Base-by-base conservation (phyloP, 2,888 invertebrate species). In the Carabus problematicus region DNA sequence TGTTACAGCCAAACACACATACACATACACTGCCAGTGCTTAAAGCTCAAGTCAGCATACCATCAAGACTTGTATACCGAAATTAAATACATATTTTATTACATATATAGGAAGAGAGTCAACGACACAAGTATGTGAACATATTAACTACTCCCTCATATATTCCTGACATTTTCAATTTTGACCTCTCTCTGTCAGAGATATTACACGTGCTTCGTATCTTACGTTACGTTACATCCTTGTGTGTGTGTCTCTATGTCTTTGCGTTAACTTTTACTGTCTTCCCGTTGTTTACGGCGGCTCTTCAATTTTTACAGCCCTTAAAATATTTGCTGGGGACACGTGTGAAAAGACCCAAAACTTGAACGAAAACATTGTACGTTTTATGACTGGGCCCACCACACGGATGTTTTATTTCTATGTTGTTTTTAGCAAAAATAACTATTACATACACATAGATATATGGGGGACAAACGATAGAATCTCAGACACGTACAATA, bases 81-180 rank as follows among this genome's bases (percentile, higher is more conserved):
- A 77, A 77, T 77, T 77, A 77, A 77, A 77, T 77, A 75, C 76
- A 77, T 76, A 77, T 77, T 77, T 77, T 77, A 77, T 77, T 75
- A 74, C 29, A 3, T 29, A 6, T 29, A 29, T 29, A 29, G 29
- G 29, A 29, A 29, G 29, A 29, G 29, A 29, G 29, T 29, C 29
- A 29, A 29, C 29, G 29, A 29, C 29, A 29, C 29, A 29, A 29
- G 3, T 6, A 29, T 29, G 29, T 29, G 29, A 29, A 29, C 29
- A 29, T 29, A 29, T 29, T 29, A 29, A 29, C 29, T 29, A 29
- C 29, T 29, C 29, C 29, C 29, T 29, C 6, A 3, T 29, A 29
- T 29, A 29, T 29, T 29, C 6, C 3, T 29, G 29, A 29, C 29
- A 29, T 29, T 29, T 29, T 29, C 29, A 29, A 29, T 29, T 29